phyloP scores from a whole-genome alignment of 2,113 vertebrate species.

The Cnemophilus loriae region DNA sequence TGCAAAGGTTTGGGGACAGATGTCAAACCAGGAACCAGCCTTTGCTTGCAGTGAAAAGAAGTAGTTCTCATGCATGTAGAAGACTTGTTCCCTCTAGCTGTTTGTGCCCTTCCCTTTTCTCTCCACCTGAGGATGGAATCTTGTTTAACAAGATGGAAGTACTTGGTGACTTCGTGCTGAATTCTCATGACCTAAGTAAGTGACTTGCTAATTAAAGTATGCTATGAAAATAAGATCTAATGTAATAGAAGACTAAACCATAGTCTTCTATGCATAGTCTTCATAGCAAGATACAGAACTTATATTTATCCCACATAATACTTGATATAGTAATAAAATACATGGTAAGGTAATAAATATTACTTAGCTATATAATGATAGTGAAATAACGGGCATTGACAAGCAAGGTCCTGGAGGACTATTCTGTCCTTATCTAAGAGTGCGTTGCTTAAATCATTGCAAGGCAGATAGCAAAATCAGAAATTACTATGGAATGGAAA shows the following conservation, averaged over 20 bases:
- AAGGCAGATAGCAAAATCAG: neutral
- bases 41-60: neutral
- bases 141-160: neutral
- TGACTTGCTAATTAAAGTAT: neutral
- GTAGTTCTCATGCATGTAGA: fast-evolving
- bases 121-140: neutral
- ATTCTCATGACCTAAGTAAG: neutral
- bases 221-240: neutral
- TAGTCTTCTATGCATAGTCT: too few relatives aligned
- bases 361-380: neutral
- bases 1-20: neutral
- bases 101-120: neutral
- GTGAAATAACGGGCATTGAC: neutral
- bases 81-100: neutral
- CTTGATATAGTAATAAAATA: neutral
- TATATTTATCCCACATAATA: neutral
- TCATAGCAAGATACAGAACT: neutral
- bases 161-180: neutral
- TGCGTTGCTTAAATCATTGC: neutral
- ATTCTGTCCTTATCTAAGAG: neutral
- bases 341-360: neutral
- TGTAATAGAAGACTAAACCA: neutral
- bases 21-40: neutral
- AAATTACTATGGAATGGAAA: neutral
- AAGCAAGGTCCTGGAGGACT: neutral